phyloP scores from a whole-genome alignment of 2,113 vertebrate genomes.

The Alces alces region DNA sequence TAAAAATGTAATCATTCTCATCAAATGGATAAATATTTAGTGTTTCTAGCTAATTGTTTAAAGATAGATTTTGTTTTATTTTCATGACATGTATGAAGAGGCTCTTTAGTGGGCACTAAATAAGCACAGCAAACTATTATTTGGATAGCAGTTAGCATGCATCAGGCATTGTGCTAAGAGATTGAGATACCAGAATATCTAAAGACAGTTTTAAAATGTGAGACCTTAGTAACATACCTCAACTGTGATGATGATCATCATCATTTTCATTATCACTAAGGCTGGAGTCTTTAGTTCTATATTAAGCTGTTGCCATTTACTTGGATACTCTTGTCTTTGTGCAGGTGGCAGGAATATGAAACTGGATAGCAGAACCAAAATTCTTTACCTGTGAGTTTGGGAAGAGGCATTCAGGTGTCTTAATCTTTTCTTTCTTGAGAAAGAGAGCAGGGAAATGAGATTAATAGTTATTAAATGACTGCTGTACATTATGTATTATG shows the following conservation, averaged over 20 bases:
- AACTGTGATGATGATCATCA: rapidly evolving
- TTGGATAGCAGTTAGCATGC: not conserved
- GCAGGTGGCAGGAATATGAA: not conserved
- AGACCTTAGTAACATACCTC: not conserved
- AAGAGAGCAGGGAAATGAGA: not conserved
- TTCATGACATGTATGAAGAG: not conserved
- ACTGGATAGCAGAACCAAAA: not conserved
- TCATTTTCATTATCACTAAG: not conserved
- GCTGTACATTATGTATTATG: not conserved
- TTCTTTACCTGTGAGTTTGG: not conserved
- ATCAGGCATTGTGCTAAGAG: not conserved
- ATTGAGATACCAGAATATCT: not conserved
- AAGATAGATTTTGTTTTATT: not conserved
- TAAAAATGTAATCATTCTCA: not conserved
- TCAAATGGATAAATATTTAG: not conserved
- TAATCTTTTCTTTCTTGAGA: not conserved
- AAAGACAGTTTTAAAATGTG: not conserved
- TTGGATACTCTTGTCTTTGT: not conserved
- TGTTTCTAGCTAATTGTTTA: not conserved
- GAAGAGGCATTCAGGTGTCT: not conserved
- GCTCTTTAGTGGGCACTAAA: not conserved
- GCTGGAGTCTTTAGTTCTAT: not conserved
- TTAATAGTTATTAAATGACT: not conserved
- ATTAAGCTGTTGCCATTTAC: not conserved
- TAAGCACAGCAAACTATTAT: not conserved